Base-by-base conservation (phyloP, 2,888 invertebrate species). In the Ophonus ardosiacus region DNA sequence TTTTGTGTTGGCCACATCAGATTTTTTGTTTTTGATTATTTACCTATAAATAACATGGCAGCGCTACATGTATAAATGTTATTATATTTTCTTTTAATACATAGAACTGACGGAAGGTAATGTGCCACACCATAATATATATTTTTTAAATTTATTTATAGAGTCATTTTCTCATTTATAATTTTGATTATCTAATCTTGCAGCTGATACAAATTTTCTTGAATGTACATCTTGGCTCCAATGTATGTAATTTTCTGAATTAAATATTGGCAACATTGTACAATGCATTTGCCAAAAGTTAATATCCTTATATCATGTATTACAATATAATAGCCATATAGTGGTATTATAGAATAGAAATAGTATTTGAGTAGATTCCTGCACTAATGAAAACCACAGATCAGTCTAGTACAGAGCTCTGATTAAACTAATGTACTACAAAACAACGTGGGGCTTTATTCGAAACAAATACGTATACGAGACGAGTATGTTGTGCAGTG, bases 381-480 rank as follows among this genome's bases (percentile, higher is more conserved):
- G 0, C 7, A 63, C 63, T 63, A 63, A 68, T 68, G 71, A 74
- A 74, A 40, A 43, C 71, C 43, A 74, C 71, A 74, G 40, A 43
- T 74, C 71, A 43, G 71, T 8, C 71, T 43, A 10, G 13, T 40
- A 43, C 4, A 74, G 13, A 74, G 17, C 40, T 74, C 43, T 74
- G 71, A 74, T 74, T 74, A 74, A 74, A 74, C 71, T 74, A 74
- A 74, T 74, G 71, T 43, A 74, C 10, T 18, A 74, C 71, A 74
- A 74, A 74, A 43, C 71, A 74, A 74, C 40, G 21, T 63, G 1
- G n/a, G 68, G 68, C n/a, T 68, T 13, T 63, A 24, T 38, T 7
- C 15, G 38, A 10, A 31, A 51, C 13, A 51, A 51, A 51, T 51
- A 51, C 43, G 13, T 10, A 51, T 51, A 51, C 43, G 13, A 51